These are phyloP conservation scores for Acinonyx jubatus DNA, from an alignment of 2,113 vertebrate species.

Conservation along the genomic window DNA sequence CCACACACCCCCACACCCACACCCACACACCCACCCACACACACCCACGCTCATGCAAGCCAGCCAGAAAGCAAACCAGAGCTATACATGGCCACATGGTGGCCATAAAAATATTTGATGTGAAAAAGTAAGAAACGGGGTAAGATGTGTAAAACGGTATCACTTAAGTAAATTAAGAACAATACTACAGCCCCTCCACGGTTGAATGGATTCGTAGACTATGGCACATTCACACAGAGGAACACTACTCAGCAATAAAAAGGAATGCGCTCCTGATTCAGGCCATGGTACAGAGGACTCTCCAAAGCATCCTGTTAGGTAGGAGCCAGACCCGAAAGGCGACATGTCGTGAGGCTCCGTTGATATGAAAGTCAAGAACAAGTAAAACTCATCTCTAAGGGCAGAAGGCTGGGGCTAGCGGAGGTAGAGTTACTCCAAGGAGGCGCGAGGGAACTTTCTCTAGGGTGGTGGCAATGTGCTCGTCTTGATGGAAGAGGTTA, in stretches of 20 bases:
- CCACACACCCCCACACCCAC: background rate
- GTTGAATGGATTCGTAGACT: fast-evolving
- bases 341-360: fast-evolving
- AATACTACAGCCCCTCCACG: fast-evolving
- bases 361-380: fast-evolving
- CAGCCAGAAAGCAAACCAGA: background rate
- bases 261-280: fast-evolving
- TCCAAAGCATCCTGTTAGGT: background rate
- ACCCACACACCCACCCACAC: background rate
- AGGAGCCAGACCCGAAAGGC: fast-evolving
- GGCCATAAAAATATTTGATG: background rate
- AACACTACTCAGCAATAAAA: background rate
- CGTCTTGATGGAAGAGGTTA: background rate
- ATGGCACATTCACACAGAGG: fast-evolving
- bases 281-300: fast-evolving
- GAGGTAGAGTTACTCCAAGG: no score
- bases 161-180: background rate
- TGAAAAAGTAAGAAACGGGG: background rate
- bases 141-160: fast-evolving
- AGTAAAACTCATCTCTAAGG: background rate
- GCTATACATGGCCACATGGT: fast-evolving
- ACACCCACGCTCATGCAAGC: no score
- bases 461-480: background rate
- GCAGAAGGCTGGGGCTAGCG: background rate
- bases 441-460: background rate